phyloP scores from a whole-genome alignment of 2,113 vertebrate species.

The Sinocyclocheilus anophthalmus region DNA sequence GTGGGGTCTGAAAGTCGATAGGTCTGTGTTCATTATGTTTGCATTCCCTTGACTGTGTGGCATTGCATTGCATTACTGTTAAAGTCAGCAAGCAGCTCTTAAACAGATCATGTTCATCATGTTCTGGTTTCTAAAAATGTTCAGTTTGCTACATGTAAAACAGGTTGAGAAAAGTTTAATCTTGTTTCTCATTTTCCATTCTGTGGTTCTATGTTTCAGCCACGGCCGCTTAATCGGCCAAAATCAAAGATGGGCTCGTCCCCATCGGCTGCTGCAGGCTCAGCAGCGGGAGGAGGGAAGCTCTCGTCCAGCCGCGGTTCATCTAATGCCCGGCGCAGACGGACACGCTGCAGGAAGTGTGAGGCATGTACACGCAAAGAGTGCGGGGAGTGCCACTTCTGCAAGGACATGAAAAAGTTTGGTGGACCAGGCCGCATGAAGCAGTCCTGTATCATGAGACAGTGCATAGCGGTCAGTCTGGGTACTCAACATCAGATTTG shows the following conservation, averaged over 20 bases:
- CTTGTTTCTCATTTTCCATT: background rate
- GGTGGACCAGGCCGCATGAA: conserved; percentile 97
- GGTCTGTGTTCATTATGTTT: background rate
- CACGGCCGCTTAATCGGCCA: conserved; percentile 86
- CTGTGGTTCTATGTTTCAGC: conserved; percentile 69
- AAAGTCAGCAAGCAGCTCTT: background rate
- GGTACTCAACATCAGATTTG: background rate
- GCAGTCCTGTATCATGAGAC: conserved; percentile 98
- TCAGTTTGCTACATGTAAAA: background rate
- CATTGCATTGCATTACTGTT: background rate
- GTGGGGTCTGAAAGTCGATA: background rate
- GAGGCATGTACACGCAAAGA: conserved; percentile 93
- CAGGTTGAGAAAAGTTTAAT: background rate
- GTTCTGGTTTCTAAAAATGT: background rate
- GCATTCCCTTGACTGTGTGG: background rate
- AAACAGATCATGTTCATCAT: background rate
- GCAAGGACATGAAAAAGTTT: conserved; percentile 99
- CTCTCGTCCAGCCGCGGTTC: conserved; percentile 85
- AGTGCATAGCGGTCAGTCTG: conserved; percentile 92
- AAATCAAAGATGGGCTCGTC: conserved; percentile 88
- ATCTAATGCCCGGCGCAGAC: conserved; percentile 86
- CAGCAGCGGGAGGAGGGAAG: conserved; percentile 80
- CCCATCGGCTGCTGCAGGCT: conserved; percentile 52
- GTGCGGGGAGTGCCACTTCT: conserved; percentile 97
- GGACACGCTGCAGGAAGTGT: conserved; percentile 95